phyloP scores from a whole-genome alignment of 2,888 invertebrate genomes.

The Drosophila yooni region DNA sequence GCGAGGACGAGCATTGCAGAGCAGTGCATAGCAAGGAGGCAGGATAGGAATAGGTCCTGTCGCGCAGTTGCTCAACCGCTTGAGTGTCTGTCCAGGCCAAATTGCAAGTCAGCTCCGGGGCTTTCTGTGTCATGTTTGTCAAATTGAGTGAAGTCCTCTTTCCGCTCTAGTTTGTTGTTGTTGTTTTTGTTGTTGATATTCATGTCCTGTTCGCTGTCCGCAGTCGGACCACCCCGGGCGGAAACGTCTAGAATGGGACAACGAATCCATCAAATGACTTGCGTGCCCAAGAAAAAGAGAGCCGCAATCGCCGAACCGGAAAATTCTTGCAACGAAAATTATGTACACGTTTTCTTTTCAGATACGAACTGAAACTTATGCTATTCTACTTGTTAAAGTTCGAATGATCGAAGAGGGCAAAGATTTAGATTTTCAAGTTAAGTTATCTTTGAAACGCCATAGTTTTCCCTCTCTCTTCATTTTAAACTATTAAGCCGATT shows the following conservation, averaged over 20 bases:
- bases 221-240: conserved; percentile 24
- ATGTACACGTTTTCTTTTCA: not conserved
- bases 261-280: conserved; percentile 56
- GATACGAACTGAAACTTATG: conserved; percentile 2
- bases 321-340: conserved; percentile 13
- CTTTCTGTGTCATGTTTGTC: conserved; percentile 79
- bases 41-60: conserved; percentile 10
- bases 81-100: conserved; percentile 53
- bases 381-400: not conserved
- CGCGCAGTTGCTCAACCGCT: conserved; percentile 24
- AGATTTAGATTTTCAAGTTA: not conserved
- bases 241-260: conserved; percentile 18
- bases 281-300: conserved; percentile 31
- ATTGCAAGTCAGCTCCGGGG: conserved; percentile 67
- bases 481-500: not conserved
- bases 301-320: conserved; percentile 16
- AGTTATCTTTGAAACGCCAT: not conserved
- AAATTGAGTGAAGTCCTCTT: conserved; percentile 70
- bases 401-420: not conserved
- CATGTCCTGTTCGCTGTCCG: conserved; percentile 32
- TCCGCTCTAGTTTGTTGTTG: conserved; percentile 21
- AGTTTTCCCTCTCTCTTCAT: not conserved
- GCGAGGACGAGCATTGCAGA: not conserved
- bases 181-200: conserved; percentile 47
- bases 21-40: not conserved